Percentiles rank a stretch among this genome's conserved stretches.
Conservation (phyloP, 2,797 vertebrate species). For the Gorsachius magnificus region DNA sequence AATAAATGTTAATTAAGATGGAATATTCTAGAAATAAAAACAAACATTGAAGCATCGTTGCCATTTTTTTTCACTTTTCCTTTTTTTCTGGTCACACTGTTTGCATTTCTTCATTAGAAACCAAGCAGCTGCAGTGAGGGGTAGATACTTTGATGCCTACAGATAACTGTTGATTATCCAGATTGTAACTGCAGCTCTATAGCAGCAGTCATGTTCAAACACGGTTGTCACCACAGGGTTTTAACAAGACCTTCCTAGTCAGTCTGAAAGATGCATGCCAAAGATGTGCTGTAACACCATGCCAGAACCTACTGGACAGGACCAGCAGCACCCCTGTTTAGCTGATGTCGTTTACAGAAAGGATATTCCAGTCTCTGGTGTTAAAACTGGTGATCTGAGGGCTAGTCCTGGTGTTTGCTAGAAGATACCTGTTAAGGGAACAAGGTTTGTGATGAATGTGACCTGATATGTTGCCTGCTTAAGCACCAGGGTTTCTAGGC, state of each 20-base stretch:
- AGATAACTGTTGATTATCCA: neutral
- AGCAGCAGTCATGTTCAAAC: neutral
- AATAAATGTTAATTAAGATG: neutral
- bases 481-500: neutral
- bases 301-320: neutral
- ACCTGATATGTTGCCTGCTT: neutral
- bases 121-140: neutral
- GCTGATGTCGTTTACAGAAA: neutral
- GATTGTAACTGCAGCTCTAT: neutral
- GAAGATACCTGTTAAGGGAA: neutral
- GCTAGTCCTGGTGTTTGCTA: neutral
- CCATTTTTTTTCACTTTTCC: constrained; percentile 17
- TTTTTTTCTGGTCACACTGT: constrained; percentile 14
- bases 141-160: neutral
- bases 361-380: neutral
- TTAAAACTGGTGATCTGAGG: neutral
- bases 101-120: constrained; percentile 21
- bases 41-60: neutral
- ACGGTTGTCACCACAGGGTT: neutral
- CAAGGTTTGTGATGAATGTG: neutral
- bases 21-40: neutral
- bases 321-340: neutral
- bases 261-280: neutral
- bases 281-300: neutral
- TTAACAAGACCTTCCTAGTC: neutral